Evolutionary conservation across 2,888 invertebrate genomes (phyloP), one percentile per base, ranked within the genome.

Genomic region (Spodoptera exigua): DNA sequence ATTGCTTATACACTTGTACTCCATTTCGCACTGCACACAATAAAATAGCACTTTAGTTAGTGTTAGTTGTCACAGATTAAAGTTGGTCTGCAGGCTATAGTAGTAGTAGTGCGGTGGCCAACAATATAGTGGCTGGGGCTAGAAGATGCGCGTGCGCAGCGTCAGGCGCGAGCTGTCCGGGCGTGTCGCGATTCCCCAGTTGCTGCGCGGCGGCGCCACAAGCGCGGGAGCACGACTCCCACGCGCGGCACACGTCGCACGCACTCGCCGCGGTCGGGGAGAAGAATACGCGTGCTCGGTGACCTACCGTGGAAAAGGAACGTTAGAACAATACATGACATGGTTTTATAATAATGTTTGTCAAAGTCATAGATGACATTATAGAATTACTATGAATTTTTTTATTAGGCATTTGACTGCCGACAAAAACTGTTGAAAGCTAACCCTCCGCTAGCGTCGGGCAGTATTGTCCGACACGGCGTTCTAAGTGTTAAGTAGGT

Each of bases 241-340:
- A 93, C 71, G 81, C 83, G 77, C 97, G 97, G 83, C 98, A 98
- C 81, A 98, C 96, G 90, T 98, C 98, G 87, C 98, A 98, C 14
- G 97, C 93, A 1, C 96, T 96, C 35, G 96, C 95, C 62, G 94
- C 90, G 46, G 95, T 94, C 3, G 97, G 95, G 68, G 96, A 95
- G 90, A 97, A 98, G 90, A 98, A 98, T 75, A 96, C 96, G 73
- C 98, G 95, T 0, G 98, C 98, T 82, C 96, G 95, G 79, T 97
- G 96, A 79, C 97, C 98, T 97, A 14, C 0, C 2, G 18, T 17
- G 0, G 0, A 27, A 27, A 27, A 1, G 5, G 5, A 9, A 27
- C 9, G 27, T 7, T 27, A 27, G 5, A 9, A n/a, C n/a, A n/a
- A n/a, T n/a, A n/a, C n/a, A n/a, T n/a, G n/a, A n/a, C n/a, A n/a